phyloP scores from a whole-genome alignment of 2,113 vertebrate species.

The Siniperca knerii region DNA sequence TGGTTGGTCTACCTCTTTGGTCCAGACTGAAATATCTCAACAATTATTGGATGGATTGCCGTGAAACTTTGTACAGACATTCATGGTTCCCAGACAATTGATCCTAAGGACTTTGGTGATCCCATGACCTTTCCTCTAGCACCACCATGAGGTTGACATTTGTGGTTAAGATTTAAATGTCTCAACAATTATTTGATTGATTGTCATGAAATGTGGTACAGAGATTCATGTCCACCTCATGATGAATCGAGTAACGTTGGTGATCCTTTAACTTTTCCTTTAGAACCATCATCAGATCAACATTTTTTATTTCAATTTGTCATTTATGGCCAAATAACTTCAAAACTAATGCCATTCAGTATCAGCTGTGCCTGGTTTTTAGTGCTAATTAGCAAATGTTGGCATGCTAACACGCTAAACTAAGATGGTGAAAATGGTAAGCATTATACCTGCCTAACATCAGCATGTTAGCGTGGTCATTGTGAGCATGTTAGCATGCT shows the following conservation, averaged over 20 bases:
- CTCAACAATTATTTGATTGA: neutral
- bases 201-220: neutral
- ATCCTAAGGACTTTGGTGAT: neutral
- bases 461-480: neutral
- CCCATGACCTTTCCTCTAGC: neutral
- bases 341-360: neutral
- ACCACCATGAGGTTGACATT: neutral
- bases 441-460: neutral
- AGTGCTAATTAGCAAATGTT: neutral
- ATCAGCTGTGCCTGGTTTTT: neutral
- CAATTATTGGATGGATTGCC: neutral
- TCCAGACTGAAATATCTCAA: neutral
- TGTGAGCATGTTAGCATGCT: neutral
- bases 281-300: neutral
- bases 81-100: neutral
- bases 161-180: neutral
- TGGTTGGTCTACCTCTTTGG: no score
- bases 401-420: neutral
- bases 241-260: neutral
- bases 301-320: neutral
- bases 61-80: neutral
- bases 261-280: neutral
- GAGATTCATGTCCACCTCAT: neutral
- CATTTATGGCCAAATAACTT: neutral
- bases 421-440: neutral